Evolutionary conservation across 2,113 vertebrate genomes (phyloP).

Genomic region (Eclectus roratus): DNA sequence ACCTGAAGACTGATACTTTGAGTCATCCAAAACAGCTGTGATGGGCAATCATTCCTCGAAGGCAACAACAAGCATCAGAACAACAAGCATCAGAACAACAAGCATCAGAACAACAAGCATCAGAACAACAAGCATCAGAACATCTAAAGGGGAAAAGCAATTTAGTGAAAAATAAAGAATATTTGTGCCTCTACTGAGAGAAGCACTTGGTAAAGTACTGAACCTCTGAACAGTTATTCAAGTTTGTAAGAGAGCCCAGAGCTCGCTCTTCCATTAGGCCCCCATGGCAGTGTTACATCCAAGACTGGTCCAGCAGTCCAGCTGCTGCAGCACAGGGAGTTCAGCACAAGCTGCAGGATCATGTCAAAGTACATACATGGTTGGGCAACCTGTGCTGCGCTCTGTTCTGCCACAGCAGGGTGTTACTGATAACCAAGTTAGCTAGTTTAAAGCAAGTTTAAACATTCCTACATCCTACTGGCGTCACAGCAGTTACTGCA

Average conservation of each 20-base stretch:
- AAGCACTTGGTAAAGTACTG: not conserved
- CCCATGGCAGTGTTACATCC: not conserved
- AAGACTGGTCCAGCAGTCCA: slow-evolving; percentile 29
- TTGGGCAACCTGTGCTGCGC: slow-evolving; percentile 40
- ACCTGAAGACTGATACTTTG: not conserved
- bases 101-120: not conserved
- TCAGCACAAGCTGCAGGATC: slow-evolving; percentile 14
- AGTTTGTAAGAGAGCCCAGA: slow-evolving; percentile 46
- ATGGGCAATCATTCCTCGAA: not conserved
- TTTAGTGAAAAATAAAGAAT: not conserved
- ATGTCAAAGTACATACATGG: not conserved
- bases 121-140: not conserved
- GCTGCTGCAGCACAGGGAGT: slow-evolving; percentile 34
- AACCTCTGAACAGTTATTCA: slow-evolving; percentile 52
- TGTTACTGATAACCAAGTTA: not conserved
- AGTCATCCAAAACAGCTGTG: not conserved
- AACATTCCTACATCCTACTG: not conserved
- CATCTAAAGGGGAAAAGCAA: not conserved
- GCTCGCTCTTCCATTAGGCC: not conserved
- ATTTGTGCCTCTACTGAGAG: not conserved
- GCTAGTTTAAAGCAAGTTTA: slow-evolving; percentile 40
- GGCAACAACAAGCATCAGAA: not conserved
- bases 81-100: slow-evolving; percentile 4
- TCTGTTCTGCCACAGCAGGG: not conserved
- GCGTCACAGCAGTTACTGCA: slow-evolving; percentile 12